Evolutionary conservation across 2,888 invertebrate species (phyloP), one percentile per base, ranked within the genome.

Genomic region (Physocephala rufipes): DNA sequence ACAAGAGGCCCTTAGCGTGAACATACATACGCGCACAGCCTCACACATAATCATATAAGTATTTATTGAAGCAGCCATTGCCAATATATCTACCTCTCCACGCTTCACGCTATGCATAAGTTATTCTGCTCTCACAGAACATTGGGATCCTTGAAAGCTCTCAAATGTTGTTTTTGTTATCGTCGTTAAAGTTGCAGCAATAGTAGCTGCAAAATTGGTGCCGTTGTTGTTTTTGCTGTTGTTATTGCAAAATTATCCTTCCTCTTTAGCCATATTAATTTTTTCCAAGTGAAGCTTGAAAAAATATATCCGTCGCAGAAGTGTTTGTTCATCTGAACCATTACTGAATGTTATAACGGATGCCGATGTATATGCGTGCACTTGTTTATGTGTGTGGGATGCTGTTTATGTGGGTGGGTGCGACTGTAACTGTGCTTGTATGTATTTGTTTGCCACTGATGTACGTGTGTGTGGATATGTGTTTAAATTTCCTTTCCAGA

Each of bases 241-340:
- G 62, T 49, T 61, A 51, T 53, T 64, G 65, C 30, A 43, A 58
- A 58, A 62, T 70, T 64, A 70, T 70, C 49, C 66, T 64, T 71
- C 36, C 62, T 49, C 68, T 68, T 68, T 68, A 36, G 68, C 43
- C 51, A 68, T 51, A 68, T 68, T 61, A 68, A 62, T 51, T 61
- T 68, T 68, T 62, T 62, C 21, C 15, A 21, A 55, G 55, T 21
- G 55, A 16, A 26, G 13, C 26, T 13, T 55, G 24, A 55, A 16
- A 55, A 24, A 21, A 26, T 55, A n/a, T n/a, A n/a, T n/a, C n/a
- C n/a, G 55, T 13, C 55, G 26, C 21, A 55, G 55, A 19, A 55
- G 36, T 36, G 36, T 36, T 36, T 36, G 36, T 36, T 36, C 36
- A 36, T 36, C 36, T 36, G 36, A 36, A 9, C 36, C 36, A 36